Conservation (phyloP, 2,797 vertebrate genomes). For the Lacerta agilis region DNA sequence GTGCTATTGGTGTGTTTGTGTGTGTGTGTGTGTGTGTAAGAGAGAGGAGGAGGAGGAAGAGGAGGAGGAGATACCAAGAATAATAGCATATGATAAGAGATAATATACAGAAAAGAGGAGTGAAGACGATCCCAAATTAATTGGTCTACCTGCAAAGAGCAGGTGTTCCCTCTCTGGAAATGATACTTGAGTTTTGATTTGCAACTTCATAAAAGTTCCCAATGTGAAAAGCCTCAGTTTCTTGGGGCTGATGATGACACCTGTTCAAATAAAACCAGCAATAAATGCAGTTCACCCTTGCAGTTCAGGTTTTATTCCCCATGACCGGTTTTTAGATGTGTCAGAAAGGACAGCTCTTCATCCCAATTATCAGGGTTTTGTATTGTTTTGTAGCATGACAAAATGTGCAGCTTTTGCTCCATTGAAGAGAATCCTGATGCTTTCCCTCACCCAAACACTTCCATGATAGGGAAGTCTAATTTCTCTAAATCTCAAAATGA, state of each 20-base stretch:
- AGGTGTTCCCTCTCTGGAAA: slow-evolving; percentile 38
- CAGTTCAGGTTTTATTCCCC: slow-evolving; percentile 20
- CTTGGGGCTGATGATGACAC: slow-evolving; percentile 32
- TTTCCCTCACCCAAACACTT: neutral
- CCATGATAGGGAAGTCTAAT: neutral
- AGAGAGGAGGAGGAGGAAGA: fast-evolving
- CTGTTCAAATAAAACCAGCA: slow-evolving; percentile 55
- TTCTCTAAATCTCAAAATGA: neutral
- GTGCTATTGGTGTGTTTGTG: slow-evolving; percentile 13
- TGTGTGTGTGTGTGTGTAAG: neutral
- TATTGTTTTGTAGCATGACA: no score
- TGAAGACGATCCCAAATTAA: slow-evolving; percentile 18
- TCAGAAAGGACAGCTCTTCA: slow-evolving; percentile 28
- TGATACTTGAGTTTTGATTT: slow-evolving; percentile 32
- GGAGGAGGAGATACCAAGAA: neutral
- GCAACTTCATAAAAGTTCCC: slow-evolving; percentile 37
- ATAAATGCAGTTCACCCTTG: slow-evolving; percentile 36
- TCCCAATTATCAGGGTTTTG: neutral
- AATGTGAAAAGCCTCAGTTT: slow-evolving; percentile 24
- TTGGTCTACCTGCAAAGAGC: slow-evolving; percentile 29
- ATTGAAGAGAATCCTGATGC: neutral
- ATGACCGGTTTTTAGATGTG: neutral
- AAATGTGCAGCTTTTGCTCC: no score
- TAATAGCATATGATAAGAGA: no score
- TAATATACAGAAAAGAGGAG: neutral